Percentiles rank a stretch among this genome's conserved stretches.
Evolutionary conservation across 2,888 invertebrate genomes (phyloP).

Genomic region (Galerucella nymphaeae): DNA sequence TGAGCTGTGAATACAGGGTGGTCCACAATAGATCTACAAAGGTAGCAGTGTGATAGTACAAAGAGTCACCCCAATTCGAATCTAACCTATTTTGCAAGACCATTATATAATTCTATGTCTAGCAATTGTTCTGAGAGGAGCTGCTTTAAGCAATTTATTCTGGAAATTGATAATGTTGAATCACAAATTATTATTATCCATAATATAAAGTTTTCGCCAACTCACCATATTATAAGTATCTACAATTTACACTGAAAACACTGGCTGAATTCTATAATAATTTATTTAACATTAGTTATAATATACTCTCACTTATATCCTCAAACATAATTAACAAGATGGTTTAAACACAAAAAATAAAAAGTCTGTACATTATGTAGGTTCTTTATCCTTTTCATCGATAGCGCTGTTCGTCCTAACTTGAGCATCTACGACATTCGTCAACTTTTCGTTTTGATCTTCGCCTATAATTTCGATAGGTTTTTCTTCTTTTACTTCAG

Average conservation of each 20-base stretch:
- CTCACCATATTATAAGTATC: not conserved
- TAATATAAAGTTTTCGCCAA: too few relatives aligned
- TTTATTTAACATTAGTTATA: constrained; percentile 1
- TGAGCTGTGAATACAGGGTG: too few relatives aligned
- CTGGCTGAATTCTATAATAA: not conserved
- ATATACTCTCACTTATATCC: not conserved
- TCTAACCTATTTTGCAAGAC: too few relatives aligned
- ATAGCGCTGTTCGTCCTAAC: constrained; percentile 2
- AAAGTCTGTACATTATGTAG: not conserved
- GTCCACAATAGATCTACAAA: too few relatives aligned
- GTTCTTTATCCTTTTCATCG: constrained; percentile 2
- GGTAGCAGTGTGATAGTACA: too few relatives aligned
- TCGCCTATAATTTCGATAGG: constrained; percentile 6
- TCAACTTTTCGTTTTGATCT: constrained; percentile 10
- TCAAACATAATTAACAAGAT: not conserved
- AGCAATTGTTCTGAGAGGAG: too few relatives aligned
- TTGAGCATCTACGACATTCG: not conserved
- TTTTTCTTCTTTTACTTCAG: not conserved
- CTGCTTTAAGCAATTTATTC: too few relatives aligned
- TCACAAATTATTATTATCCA: too few relatives aligned
- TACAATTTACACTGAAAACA: not conserved
- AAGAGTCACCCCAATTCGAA: too few relatives aligned
- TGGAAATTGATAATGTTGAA: too few relatives aligned
- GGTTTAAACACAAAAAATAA: not conserved
- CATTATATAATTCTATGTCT: too few relatives aligned